Percentiles rank a stretch among this genome's conserved stretches.
phyloP scores from a whole-genome alignment of 2,888 invertebrate genomes.

The Venusia cambrica region DNA sequence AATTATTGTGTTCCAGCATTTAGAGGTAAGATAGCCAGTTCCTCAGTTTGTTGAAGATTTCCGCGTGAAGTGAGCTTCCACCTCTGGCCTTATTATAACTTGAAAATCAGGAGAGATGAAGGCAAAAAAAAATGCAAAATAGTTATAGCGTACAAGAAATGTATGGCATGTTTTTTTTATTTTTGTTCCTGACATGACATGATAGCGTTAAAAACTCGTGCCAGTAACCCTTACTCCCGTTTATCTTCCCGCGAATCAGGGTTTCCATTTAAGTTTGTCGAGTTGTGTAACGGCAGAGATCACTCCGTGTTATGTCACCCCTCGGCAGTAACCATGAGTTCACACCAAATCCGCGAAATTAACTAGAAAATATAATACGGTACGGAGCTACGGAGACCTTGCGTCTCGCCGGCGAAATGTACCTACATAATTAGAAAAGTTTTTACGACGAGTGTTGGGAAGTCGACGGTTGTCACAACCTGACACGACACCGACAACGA shows the following conservation, averaged over 20 bases:
- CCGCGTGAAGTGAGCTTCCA: too few species aligned
- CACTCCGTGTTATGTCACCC: slow-evolving; percentile 39
- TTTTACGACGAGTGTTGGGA: slow-evolving; percentile 70
- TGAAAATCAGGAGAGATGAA: too few species aligned
- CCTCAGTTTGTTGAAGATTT: too few species aligned
- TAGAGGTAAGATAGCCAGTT: too few species aligned
- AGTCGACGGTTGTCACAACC: slow-evolving; percentile 68
- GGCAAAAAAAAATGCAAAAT: too few species aligned
- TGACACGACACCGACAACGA: slow-evolving; percentile 51
- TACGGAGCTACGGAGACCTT: slow-evolving; percentile 56
- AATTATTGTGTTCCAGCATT: too few species aligned
- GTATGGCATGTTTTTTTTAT: too few species aligned
- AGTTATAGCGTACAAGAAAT: too few species aligned
- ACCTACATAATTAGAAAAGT: slow-evolving; percentile 76
- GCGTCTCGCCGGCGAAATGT: slow-evolving; percentile 64
- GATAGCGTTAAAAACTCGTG: slow-evolving; percentile 4
- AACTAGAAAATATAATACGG: slow-evolving; percentile 72
- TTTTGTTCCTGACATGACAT: not conserved
- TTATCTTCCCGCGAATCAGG: slow-evolving; percentile 48
- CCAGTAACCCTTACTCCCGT: slow-evolving; percentile 21
- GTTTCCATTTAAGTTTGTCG: slow-evolving; percentile 59
- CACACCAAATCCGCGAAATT: slow-evolving; percentile 65
- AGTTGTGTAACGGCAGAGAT: slow-evolving; percentile 47
- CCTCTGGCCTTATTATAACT: too few species aligned
- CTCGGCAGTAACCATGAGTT: slow-evolving; percentile 36